Percentiles rank a stretch among this genome's conserved stretches.
Conservation (phyloP, 1,140 invertebrate genomes). For the Agrilus planipennis region DNA sequence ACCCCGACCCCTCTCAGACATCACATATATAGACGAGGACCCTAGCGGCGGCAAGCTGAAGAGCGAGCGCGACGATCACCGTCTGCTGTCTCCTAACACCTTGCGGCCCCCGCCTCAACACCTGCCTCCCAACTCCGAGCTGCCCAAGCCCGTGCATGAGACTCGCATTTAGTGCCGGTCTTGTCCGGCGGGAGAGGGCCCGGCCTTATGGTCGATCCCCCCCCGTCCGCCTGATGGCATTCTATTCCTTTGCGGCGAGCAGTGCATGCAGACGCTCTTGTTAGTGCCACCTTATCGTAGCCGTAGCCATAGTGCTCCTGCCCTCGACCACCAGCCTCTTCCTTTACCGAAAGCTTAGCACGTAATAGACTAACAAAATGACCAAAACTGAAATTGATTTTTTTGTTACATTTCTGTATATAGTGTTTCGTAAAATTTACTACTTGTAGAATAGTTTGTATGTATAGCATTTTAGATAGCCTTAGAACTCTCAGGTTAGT, state of each 20-base stretch:
- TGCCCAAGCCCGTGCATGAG: conserved; percentile 57
- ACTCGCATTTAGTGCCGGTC: conserved; percentile 50
- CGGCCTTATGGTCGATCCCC: too few relatives aligned
- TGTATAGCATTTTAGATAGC: conserved; percentile 35
- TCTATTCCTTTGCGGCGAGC: conserved; percentile 8
- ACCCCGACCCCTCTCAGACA: conserved; percentile 69
- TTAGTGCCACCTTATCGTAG: conserved; percentile 12
- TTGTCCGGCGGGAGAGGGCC: conserved; percentile 15
- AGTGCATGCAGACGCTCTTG: conserved; percentile 13
- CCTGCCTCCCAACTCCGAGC: conserved; percentile 39
- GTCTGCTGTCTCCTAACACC: conserved; percentile 33
- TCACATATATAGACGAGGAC: conserved; percentile 87
- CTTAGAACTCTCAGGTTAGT: conserved; percentile 32
- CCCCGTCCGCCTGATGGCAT: too few relatives aligned
- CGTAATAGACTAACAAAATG: conserved; percentile 25
- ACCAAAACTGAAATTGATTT: conserved; percentile 24
- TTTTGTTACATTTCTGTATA: conserved; percentile 32
- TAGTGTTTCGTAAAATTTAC: conserved; percentile 31
- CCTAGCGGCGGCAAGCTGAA: conserved; percentile 46
- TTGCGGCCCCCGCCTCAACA: conserved; percentile 30
- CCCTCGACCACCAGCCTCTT: conserved; percentile 10
- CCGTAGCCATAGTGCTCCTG: conserved; percentile 8
- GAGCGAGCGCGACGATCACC: conserved; percentile 37
- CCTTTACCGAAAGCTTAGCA: conserved; percentile 28
- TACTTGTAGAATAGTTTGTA: conserved; percentile 33